phyloP scores from a whole-genome alignment of 2,113 vertebrate genomes.

The Plotosus lineatus region DNA sequence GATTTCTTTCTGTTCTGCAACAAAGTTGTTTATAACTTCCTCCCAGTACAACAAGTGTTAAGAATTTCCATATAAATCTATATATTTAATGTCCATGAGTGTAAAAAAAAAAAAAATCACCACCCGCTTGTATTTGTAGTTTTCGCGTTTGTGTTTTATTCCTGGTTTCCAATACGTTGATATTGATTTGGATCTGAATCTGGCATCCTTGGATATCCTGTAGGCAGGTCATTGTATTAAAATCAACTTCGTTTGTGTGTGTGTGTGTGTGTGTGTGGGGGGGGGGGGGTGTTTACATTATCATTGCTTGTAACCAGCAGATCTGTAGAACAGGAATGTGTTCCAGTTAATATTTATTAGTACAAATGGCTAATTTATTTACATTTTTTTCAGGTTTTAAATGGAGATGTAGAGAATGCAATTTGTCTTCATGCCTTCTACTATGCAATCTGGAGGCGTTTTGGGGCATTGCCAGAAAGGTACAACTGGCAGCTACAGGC shows the following conservation, averaged over 20 bases:
- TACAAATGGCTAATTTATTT: background rate
- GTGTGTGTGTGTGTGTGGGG: no score
- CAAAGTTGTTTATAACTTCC: background rate
- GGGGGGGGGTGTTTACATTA: no score
- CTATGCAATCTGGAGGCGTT: constrained; percentile 98
- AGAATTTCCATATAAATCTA: background rate
- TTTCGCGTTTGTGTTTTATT: background rate
- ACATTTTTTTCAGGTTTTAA: constrained; percentile 80
- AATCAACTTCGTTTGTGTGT: no score
- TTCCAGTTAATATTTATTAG: background rate
- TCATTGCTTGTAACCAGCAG: background rate
- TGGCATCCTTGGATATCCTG: background rate
- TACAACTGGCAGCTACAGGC: constrained; percentile 99
- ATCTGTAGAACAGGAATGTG: background rate
- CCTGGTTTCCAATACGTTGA: background rate
- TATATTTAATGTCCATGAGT: background rate
- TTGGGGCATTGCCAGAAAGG: constrained; percentile 91
- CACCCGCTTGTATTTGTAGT: background rate
- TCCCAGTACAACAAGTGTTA: background rate
- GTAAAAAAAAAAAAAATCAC: background rate
- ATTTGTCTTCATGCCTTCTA: constrained; percentile 99
- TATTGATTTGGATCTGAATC: background rate
- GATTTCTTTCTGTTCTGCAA: background rate
- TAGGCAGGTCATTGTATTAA: no score
- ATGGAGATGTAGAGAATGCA: constrained; percentile 94